Conservation (phyloP, 1,140 invertebrate genomes). For the Drosophila athabasca region DNA sequence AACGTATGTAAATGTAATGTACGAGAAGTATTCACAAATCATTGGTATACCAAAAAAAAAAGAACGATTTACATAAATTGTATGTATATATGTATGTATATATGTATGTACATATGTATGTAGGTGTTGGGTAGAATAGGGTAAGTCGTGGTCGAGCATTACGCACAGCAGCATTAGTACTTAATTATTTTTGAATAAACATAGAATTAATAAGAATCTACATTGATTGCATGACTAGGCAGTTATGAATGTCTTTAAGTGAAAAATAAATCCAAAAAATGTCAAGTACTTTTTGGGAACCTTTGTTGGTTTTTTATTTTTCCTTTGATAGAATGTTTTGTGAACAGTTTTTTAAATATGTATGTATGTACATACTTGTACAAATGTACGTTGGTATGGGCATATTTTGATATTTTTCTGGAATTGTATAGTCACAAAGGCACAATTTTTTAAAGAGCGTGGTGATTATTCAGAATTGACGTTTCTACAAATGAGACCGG, state of each 20-base stretch:
- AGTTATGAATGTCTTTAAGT: constrained; percentile 23
- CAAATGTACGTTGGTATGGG: constrained; percentile 12
- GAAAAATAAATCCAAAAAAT: constrained; percentile 25
- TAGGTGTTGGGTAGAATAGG: background rate
- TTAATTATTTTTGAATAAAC: constrained; percentile 23
- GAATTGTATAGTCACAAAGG: no score
- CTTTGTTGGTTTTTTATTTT: constrained; percentile 12
- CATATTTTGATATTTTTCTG: constrained; percentile 4
- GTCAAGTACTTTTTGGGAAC: constrained; percentile 18
- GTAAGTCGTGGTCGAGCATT: constrained; percentile 8
- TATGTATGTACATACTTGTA: constrained; percentile 7
- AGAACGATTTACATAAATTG: no score
- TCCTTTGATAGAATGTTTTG: constrained; percentile 15
- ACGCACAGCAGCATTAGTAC: constrained; percentile 1
- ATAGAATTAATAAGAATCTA: constrained; percentile 40
- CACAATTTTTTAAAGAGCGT: no score
- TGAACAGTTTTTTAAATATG: constrained; percentile 5
- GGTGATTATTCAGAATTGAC: no score
- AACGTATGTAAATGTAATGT: no score
- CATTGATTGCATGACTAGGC: constrained; percentile 43
- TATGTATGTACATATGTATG: background rate
- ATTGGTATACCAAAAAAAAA: no score
- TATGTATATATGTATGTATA: background rate
- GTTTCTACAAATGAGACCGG: no score
- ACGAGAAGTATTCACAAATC: no score